Evolutionary conservation across 2,888 invertebrate species (phyloP).

Genomic region (Ephialtes manifestator): DNA sequence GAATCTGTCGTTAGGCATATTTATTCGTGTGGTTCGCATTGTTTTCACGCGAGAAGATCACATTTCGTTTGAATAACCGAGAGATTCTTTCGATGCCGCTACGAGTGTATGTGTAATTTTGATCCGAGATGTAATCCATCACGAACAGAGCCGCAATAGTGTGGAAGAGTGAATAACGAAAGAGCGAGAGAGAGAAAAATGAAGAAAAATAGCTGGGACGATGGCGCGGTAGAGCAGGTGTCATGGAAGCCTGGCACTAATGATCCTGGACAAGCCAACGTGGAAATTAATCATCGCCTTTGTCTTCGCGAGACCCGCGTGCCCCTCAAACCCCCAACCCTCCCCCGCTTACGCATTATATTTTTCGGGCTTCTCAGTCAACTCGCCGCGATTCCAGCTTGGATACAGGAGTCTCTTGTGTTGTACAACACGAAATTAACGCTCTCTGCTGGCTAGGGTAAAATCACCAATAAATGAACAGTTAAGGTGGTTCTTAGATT

Average conservation of each 20-base stretch:
- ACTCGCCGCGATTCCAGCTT: neutral
- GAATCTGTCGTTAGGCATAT: neutral
- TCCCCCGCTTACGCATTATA: slow-evolving; percentile 35
- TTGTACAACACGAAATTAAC: slow-evolving; percentile 5
- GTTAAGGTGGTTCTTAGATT: no score
- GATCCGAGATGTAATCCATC: slow-evolving; percentile 81
- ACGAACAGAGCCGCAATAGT: slow-evolving; percentile 77
- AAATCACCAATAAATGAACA: neutral
- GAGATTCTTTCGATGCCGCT: neutral
- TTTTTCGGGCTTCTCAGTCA: slow-evolving; percentile 43
- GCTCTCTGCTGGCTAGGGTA: neutral
- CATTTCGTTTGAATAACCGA: slow-evolving; percentile 53
- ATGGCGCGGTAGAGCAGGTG: slow-evolving; percentile 80
- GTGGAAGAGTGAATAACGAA: slow-evolving; percentile 62
- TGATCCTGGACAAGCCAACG: slow-evolving; percentile 83
- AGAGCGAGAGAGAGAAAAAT: neutral
- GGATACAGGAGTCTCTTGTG: slow-evolving; percentile 20
- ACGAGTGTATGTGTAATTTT: slow-evolving; percentile 35
- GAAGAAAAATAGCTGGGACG: slow-evolving; percentile 53
- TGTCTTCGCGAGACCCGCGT: slow-evolving; percentile 79
- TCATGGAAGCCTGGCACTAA: slow-evolving; percentile 83
- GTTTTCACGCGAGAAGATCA: slow-evolving; percentile 20
- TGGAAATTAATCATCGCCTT: slow-evolving; percentile 85
- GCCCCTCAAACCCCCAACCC: slow-evolving; percentile 9
- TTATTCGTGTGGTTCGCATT: neutral